Evolutionary conservation across 2,113 vertebrate species (phyloP).

Genomic region (Otocyon megalotis): DNA sequence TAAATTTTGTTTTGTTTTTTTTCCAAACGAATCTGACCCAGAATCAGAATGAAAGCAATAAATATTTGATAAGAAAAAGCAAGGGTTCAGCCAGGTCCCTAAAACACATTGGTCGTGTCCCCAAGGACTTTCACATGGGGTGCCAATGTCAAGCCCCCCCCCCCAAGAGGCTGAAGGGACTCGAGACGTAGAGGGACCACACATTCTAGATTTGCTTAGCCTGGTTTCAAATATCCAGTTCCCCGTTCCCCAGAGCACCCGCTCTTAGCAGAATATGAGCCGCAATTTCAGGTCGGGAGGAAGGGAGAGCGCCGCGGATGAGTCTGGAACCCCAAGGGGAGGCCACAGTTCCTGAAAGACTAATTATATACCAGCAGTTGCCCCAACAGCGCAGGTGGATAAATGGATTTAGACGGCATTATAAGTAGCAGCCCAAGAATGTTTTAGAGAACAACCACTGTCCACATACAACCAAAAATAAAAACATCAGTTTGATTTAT

Average conservation of each 20-base stretch:
- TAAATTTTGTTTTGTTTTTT: not conserved
- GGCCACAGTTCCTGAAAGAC: not conserved
- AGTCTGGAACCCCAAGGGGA: not conserved
- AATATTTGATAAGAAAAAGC: not conserved
- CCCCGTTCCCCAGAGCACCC: not conserved
- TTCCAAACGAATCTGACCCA: not conserved
- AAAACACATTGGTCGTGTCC: accelerated
- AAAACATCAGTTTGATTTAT: constrained; percentile 52
- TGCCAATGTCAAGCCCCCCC: too few relatives aligned
- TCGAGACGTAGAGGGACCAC: not conserved
- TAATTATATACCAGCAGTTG: not conserved
- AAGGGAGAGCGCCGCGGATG: not conserved
- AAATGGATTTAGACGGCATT: not conserved
- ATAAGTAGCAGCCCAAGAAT: not conserved
- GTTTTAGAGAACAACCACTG: not conserved
- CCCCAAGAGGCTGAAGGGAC: not conserved
- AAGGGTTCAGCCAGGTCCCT: not conserved
- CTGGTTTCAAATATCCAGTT: not conserved
- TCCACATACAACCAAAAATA: constrained; percentile 19
- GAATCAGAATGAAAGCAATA: not conserved
- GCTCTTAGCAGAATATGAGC: not conserved
- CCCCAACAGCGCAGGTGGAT: not conserved
- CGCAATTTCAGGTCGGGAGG: not conserved
- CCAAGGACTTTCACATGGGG: not conserved
- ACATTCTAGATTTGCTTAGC: not conserved